phyloP scores from a whole-genome alignment of 2,888 invertebrate genomes.

The Drosophila pseudotakahashii region DNA sequence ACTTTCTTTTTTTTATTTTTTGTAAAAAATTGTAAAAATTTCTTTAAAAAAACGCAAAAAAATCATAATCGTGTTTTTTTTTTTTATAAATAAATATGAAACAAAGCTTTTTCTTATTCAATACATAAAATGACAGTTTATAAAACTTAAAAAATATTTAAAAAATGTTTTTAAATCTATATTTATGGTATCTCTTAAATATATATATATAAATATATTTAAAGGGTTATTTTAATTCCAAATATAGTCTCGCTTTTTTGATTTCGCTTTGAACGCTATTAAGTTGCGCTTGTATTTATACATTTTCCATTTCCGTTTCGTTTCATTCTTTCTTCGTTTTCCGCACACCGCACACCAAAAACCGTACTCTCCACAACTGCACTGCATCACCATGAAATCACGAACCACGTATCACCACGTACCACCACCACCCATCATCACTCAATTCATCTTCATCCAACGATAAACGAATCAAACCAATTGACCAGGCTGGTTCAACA shows the following conservation, averaged over 20 bases:
- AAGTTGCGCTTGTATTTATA: conserved; percentile 20
- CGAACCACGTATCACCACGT: neutral
- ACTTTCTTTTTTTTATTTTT: too few species aligned
- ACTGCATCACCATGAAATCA: conserved; percentile 39
- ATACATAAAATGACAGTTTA: too few species aligned
- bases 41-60: too few species aligned
- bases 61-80: too few species aligned
- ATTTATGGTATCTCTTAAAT: too few species aligned
- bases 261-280: conserved; percentile 10
- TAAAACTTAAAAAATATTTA: too few species aligned
- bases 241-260: neutral
- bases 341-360: conserved; percentile 29
- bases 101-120: too few species aligned
- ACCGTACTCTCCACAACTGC: conserved; percentile 42
- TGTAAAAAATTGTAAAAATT: too few species aligned
- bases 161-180: too few species aligned
- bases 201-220: too few species aligned
- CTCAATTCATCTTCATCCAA: conserved; percentile 36
- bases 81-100: too few species aligned
- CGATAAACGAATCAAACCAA: conserved; percentile 14
- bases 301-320: conserved; percentile 48
- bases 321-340: conserved; percentile 48
- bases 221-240: too few species aligned
- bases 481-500: conserved; percentile 87
- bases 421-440: conserved; percentile 11